Percentiles rank a stretch among this genome's conserved stretches.
Conservation (phyloP, 2,797 vertebrate species). For the Taeniopygia guttata region DNA sequence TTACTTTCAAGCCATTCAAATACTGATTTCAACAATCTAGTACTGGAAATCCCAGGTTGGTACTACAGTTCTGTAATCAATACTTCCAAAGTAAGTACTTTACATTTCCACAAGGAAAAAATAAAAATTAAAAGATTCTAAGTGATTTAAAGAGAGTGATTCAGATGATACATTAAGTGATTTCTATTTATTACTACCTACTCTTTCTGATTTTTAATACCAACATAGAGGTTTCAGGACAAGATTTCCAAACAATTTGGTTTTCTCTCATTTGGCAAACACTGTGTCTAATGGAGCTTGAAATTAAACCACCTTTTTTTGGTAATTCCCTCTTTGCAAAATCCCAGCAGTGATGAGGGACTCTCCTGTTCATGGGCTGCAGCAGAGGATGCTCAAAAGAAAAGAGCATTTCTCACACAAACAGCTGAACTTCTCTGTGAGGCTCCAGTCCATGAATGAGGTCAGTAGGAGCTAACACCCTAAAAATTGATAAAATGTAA, state of each 20-base stretch:
- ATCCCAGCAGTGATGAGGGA: not conserved
- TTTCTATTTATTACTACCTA: constrained; percentile 27
- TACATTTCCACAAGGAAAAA: not conserved
- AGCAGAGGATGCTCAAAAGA: not conserved
- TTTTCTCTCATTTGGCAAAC: constrained; percentile 53
- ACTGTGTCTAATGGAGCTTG: constrained; percentile 41
- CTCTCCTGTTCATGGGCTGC: not conserved
- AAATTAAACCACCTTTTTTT: constrained; percentile 63
- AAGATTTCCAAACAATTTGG: constrained; percentile 43
- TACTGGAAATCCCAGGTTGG: constrained; percentile 5
- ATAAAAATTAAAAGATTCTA: not conserved
- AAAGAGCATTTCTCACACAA: not conserved
- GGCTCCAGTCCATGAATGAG: not conserved
- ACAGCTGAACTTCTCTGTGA: not conserved
- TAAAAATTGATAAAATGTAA: not conserved
- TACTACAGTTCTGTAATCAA: constrained; percentile 22
- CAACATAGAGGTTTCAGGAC: not conserved
- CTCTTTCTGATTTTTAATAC: constrained; percentile 44
- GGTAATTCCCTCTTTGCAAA: constrained; percentile 52
- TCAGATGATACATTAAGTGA: not conserved
- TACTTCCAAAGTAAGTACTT: not conserved
- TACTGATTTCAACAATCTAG: not conserved
- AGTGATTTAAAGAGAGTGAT: constrained; percentile 27
- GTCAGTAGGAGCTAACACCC: not conserved
- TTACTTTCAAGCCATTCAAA: not conserved